Base-by-base conservation (phyloP, 2,113 vertebrate genomes). In the Pelecanus crispus region DNA sequence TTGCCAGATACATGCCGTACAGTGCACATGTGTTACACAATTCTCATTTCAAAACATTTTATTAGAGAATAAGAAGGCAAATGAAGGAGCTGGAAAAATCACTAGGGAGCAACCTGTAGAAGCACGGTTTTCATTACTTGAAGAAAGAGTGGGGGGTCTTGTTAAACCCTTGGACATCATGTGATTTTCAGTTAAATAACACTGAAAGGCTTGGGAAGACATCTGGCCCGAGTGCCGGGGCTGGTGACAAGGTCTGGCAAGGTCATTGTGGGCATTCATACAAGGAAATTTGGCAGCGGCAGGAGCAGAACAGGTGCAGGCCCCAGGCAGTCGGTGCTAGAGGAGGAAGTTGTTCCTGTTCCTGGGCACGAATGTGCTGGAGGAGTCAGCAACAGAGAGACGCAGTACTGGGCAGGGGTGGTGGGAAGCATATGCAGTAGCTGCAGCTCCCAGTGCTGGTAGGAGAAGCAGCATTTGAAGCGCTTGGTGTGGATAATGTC, bases 221-320 rank as follows among this genome's bases (percentile, higher is more conserved):
- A 63, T 62, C 63, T 66, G 65, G 47, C 56, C 68, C 0, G 0
- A 63, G 68, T 38, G 32, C 0, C 0, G 13, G 80, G 42, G 25
- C 13, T 40, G 36, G 44, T 63, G 47, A 40, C 65, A 59, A 86
- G 77, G 52, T 86, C 85, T 90, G 79, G 59, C 95, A 94, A 92
- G 83, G 95, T 92, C 89, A 11, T 2, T 44, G 34, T 50, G 83
- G 1, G 2, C 58, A 19, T 71, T 82, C 7, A 9, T 45, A 63
- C 52, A 44, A 40, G n/a, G 78, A 61, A 65, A 53, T 81, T 80
- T 96, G 97, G 65, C 95, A 61, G 80, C 7, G 1, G 65, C 44
- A 10, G 81, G 50, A 92, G 40, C 36, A 73, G 61, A 92, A 86
- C 92, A 94, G 95, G 95, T 96, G 86, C 70, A 81, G 32, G 65